Base-by-base conservation (phyloP, 2,888 invertebrate genomes). In the Drosophila colorata region DNA sequence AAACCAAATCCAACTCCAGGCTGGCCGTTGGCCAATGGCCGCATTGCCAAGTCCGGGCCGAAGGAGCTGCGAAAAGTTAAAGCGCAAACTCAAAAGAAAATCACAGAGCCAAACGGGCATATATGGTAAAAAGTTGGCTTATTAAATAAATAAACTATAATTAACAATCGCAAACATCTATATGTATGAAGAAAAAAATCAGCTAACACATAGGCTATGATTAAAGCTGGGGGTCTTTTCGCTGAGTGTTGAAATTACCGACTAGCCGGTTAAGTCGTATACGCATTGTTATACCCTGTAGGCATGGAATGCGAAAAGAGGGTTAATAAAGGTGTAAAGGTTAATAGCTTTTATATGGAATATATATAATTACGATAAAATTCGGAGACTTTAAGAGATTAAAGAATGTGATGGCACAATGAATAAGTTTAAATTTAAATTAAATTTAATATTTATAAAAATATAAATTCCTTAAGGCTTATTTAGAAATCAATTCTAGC, bases 81-180 rank as follows among this genome's bases (percentile, higher is more conserved):
- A 73, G 73, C 80, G 74, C 66, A 68, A 59, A 73, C 67, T 43
- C 48, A 28, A 28, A 61, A 23, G 7, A 20, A 40, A 69, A 51
- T 25, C 63, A 52, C 16, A 46, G 46, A 44, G n/a, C 2, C 13
- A 55, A 11, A 44, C 47, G 47, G 43, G 48, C 28, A 13, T 20
- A 25, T 44, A 43, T 65, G 58, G 51, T 70, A 72, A 38, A 71
- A 51, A 72, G 67, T 48, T 61, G 73, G 59, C 59, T 78, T 84
- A 86, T 83, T 88, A 86, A 83, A 74, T 65, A 80, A 82, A 80
- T 82, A 67, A 80, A 75, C 81, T 80, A 80, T 78, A 83, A 84
- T 88, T 87, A 86, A 80, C 55, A 37, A 51, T 58, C 51, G 48
- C 52, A 55, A 41, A 59, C 56, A 33, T 56, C 56, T 20, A 49